A percentile compares a stretch with the other conserved stretches of the same genome.
Conservation (phyloP, 1,140 invertebrate genomes). For the Zaprionus capensis region DNA sequence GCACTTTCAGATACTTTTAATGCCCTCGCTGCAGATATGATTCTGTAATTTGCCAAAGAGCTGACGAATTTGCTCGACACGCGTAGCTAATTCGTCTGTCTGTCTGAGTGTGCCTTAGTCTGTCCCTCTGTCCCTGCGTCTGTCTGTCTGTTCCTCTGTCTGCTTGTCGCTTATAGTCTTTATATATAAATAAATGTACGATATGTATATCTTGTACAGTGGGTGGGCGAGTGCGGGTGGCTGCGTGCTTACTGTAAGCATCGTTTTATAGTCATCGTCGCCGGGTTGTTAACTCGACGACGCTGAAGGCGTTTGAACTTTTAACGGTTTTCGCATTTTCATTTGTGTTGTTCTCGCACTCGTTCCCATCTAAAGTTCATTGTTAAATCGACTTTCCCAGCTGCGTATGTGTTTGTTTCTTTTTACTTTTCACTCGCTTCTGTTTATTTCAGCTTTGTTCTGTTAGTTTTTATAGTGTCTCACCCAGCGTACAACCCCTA, state of each 20-base stretch:
- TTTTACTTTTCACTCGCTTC: conserved; percentile 23
- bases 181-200: conserved; percentile 14
- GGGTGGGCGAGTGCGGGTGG: background rate
- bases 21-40: conserved; percentile 16
- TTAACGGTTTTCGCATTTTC: conserved; percentile 67
- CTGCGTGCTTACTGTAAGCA: conserved; percentile 19
- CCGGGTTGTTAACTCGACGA: conserved; percentile 60
- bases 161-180: background rate
- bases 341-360: conserved; percentile 42
- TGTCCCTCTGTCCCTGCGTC: background rate
- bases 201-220: conserved; percentile 12
- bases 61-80: conserved; percentile 45
- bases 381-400: conserved; percentile 53
- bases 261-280: conserved; percentile 36
- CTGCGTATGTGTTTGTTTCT: conserved; percentile 16
- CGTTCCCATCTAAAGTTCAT: conserved; percentile 56
- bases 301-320: conserved; percentile 67
- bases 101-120: conserved; percentile 24
- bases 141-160: background rate
- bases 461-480: conserved; percentile 30
- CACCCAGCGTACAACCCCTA: background rate
- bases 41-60: conserved; percentile 36
- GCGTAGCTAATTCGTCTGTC: conserved; percentile 62
- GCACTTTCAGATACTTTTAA: conserved; percentile 42
- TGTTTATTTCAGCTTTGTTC: conserved; percentile 33